Conservation (phyloP, 2,888 invertebrate genomes). For the Kuschelorhynchus macadamiae region DNA sequence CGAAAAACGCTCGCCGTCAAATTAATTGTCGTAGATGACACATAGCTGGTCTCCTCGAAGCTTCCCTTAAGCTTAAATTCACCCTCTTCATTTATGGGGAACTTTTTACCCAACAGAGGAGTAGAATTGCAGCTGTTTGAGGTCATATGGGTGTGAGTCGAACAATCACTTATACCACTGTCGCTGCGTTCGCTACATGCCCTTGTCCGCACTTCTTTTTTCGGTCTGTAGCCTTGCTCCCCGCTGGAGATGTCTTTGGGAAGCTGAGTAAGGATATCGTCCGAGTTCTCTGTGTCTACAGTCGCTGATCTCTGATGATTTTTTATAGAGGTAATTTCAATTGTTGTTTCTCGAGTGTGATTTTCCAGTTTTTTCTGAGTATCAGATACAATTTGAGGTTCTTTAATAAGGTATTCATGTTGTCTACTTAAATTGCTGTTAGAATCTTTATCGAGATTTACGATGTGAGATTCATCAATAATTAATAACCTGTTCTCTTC, state of each 20-base stretch:
- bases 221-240: slow-evolving; percentile 7
- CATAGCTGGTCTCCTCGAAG: slow-evolving; percentile 19
- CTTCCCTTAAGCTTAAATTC: slow-evolving; percentile 48
- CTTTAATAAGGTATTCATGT: too few species aligned
- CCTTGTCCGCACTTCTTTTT: slow-evolving; percentile 53
- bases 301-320: not conserved
- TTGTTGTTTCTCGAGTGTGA: too few species aligned
- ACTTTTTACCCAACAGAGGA: slow-evolving; percentile 63
- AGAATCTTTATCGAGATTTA: not conserved
- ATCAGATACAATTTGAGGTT: too few species aligned
- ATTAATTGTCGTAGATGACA: slow-evolving; percentile 31
- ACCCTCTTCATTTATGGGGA: slow-evolving; percentile 63
- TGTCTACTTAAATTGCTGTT: too few species aligned
- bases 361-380: too few species aligned
- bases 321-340: too few species aligned
- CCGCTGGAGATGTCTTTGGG: not conserved
- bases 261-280: slow-evolving; percentile 27
- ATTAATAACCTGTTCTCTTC: too few species aligned
- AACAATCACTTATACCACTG: slow-evolving; percentile 73
- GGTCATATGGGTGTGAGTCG: slow-evolving; percentile 60
- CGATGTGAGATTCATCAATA: not conserved
- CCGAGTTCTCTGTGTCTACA: not conserved
- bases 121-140: slow-evolving; percentile 59
- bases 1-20: slow-evolving; percentile 7
- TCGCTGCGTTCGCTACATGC: slow-evolving; percentile 72